Evolutionary conservation across 2,888 invertebrate genomes (phyloP).

Genomic region (Morpho achilles): DNA sequence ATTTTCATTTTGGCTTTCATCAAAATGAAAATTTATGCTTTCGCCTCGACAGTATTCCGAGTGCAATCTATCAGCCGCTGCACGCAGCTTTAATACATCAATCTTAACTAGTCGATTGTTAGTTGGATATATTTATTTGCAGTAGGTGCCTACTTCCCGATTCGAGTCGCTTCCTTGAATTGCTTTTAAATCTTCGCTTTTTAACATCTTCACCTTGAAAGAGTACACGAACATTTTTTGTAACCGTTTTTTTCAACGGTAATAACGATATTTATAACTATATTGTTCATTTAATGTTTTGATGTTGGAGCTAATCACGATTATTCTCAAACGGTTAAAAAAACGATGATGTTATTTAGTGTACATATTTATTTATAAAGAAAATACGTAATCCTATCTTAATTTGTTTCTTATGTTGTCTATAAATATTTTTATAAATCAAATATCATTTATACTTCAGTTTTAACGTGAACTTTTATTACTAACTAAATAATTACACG

Average conservation of each 20-base stretch:
- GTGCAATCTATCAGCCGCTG: constrained; percentile 19
- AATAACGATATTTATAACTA: constrained; percentile 64
- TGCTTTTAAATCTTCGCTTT: constrained; percentile 60
- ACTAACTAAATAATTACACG: not conserved
- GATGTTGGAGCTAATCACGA: constrained; percentile 65
- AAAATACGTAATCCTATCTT: constrained; percentile 56
- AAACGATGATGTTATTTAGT: constrained; percentile 46
- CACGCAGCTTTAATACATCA: constrained; percentile 21
- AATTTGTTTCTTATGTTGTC: constrained; percentile 32
- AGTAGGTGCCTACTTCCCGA: constrained; percentile 58
- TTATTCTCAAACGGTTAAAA: constrained; percentile 45
- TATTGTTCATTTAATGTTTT: constrained; percentile 68
- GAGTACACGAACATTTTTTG: constrained; percentile 60
- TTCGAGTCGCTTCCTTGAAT: constrained; percentile 65
- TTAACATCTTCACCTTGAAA: constrained; percentile 70
- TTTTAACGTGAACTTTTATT: not conserved
- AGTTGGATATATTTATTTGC: constrained; percentile 50
- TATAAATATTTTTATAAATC: constrained; percentile 13
- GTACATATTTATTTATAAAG: constrained; percentile 40
- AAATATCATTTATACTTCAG: not conserved
- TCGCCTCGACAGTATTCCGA: constrained; percentile 12
- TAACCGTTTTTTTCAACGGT: constrained; percentile 48
- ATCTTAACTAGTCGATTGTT: constrained; percentile 41
- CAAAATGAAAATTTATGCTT: constrained; percentile 3
- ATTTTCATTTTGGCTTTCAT: no score